Evolutionary conservation across 2,797 vertebrate genomes (phyloP), one percentile per base, ranked within the genome.

Genomic region (Erpetoichthys calabaricus): DNA sequence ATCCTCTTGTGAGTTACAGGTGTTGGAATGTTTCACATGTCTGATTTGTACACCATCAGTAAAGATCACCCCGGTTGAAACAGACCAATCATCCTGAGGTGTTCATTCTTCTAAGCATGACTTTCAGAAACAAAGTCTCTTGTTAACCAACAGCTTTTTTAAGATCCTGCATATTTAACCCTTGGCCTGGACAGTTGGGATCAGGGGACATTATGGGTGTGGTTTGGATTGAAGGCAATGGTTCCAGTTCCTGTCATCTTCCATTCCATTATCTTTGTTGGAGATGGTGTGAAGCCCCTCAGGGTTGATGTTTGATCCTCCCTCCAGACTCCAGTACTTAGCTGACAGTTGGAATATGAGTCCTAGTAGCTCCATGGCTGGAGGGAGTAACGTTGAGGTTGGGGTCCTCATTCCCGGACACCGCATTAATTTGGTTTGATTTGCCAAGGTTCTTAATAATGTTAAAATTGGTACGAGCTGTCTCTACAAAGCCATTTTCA

Each of bases 401-500:
- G 59, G 86, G 88, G 70, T 94, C 85, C 0, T 81, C 80, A 9
- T 84, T 82, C 63, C 76, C 73, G 3, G 70, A 68, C 59, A 73
- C 58, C 0, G 74, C 81, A 68, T 87, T 82, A 56, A 94, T 83
- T 66, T 90, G 88, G 70, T 91, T 91, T 68, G 70, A 75, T 77
- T 91, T 96, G 64, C 89, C 80, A 0, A 94, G 76, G 67, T 76
- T 91, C 76, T 96, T 94, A 53, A 94, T 89, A 67, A 94, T 84
- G 63, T 65, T 84, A 57, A 96, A 73, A 69, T 93, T 94, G 60
- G 72, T 82, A 60, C 87, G 89, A 47, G 91, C 91, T 0, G 89
- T 93, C 78, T 92, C 89, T 61, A 86, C 79, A 52, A 94, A 84
- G 74, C 89, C 84, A 56, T 89, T 91, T 67, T 94, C 87, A 60